phyloP scores from a whole-genome alignment of 2,797 vertebrate genomes.

The Xiphophorus birchmanni region DNA sequence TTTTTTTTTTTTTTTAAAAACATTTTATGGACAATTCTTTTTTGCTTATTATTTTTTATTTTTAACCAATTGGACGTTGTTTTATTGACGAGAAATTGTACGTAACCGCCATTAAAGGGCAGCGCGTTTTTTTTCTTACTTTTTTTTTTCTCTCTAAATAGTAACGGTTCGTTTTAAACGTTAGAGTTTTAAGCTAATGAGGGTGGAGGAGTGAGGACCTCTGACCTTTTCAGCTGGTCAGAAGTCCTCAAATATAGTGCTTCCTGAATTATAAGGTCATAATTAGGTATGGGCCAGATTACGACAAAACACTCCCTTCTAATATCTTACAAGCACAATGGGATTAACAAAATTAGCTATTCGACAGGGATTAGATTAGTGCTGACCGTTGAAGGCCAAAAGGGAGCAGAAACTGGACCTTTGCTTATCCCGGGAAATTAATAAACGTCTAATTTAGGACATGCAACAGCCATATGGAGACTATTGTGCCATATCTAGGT shows the following conservation, averaged over 20 bases:
- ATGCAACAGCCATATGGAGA: not conserved
- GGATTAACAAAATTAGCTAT: not conserved
- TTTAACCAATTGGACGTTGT: not conserved
- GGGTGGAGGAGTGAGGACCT: not conserved
- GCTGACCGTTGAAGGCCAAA: not conserved
- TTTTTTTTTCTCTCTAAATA: not conserved
- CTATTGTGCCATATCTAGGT: not conserved
- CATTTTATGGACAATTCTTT: not conserved
- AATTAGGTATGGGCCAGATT: not conserved
- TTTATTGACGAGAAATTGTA: not conserved
- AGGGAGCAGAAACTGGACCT: not conserved
- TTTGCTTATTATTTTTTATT: not conserved
- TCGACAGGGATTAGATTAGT: too few relatives aligned
- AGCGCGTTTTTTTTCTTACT: too few relatives aligned
- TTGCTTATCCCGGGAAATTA: not conserved
- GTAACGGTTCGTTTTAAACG: not conserved
- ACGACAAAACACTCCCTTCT: not conserved
- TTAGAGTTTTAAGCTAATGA: not conserved
- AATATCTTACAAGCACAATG: not conserved
- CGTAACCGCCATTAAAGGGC: not conserved
- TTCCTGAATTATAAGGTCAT: not conserved
- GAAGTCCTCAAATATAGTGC: not conserved
- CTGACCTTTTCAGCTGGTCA: not conserved
- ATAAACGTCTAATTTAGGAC: not conserved
- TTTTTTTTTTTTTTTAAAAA: too few relatives aligned